These are phyloP conservation scores for Notothenia rossii DNA, from an alignment of 2,113 vertebrate genomes.

Conservation along the genomic window DNA sequence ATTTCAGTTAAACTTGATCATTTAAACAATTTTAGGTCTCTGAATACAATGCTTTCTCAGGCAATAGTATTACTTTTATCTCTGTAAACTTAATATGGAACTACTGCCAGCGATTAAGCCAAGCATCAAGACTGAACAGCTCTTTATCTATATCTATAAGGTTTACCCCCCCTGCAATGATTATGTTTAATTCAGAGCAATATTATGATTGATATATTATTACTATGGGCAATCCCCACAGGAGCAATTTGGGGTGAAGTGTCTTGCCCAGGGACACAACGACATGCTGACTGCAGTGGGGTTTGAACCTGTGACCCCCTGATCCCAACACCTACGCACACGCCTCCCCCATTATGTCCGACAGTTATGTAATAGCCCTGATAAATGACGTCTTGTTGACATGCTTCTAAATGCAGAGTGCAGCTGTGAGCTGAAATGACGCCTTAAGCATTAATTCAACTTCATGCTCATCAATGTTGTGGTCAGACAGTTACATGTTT, in stretches of 20 bases:
- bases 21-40: neutral
- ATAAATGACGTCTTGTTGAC: constrained; percentile 33
- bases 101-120: neutral
- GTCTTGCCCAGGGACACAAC: too few relatives aligned
- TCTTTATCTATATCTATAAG: constrained; percentile 13
- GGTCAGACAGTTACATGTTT: neutral
- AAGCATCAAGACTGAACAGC: too few relatives aligned
- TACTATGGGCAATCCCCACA: too few relatives aligned
- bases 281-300: too few relatives aligned
- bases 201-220: constrained; percentile 23
- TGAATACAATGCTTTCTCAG: neutral
- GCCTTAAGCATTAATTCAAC: constrained; percentile 9
- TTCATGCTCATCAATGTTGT: constrained; percentile 7
- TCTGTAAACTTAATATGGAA: neutral
- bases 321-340: too few relatives aligned
- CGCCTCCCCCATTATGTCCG: neutral
- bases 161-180: neutral
- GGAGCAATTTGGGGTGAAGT: too few relatives aligned
- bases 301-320: too few relatives aligned
- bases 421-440: constrained; percentile 12
- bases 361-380: constrained; percentile 35
- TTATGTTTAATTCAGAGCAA: constrained; percentile 9
- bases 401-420: constrained; percentile 32
- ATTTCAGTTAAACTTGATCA: neutral
- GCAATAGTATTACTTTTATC: neutral